A percentile compares a stretch with the other conserved stretches of the same genome.
phyloP scores from a whole-genome alignment of 2,113 vertebrate species.

The Megaceryle torquata region DNA sequence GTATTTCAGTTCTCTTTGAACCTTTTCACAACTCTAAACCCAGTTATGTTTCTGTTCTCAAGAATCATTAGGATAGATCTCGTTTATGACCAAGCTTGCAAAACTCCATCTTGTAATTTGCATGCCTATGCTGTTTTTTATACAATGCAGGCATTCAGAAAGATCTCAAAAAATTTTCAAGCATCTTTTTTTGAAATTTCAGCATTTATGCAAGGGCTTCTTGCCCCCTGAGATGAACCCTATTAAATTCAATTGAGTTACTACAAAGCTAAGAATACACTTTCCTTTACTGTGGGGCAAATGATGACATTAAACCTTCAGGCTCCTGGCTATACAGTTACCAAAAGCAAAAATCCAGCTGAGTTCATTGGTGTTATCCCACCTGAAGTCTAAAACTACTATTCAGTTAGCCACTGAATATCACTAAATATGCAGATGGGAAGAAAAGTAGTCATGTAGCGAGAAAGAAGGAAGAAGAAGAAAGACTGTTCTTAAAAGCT shows the following conservation, averaged over 20 bases:
- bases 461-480: not conserved
- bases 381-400: not conserved
- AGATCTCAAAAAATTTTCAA: not conserved
- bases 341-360: not conserved
- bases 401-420: not conserved
- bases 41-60: not conserved
- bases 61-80: not conserved
- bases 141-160: not conserved
- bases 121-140: not conserved
- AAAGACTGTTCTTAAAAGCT: not conserved
- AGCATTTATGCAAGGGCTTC: constrained; percentile 1
- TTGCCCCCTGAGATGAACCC: not conserved
- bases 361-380: not conserved
- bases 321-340: not conserved
- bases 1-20: constrained; percentile 5
- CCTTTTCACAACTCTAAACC: not conserved
- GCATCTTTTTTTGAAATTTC: not conserved
- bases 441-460: not conserved
- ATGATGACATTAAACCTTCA: not conserved
- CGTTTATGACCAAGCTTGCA: not conserved
- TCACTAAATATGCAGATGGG: not conserved
- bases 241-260: not conserved
- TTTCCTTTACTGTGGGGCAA: constrained; percentile 7
- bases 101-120: not conserved
- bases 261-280: not conserved